Evolutionary conservation across 2,797 vertebrate species (phyloP).

Genomic region (Novumbra hubbsi): DNA sequence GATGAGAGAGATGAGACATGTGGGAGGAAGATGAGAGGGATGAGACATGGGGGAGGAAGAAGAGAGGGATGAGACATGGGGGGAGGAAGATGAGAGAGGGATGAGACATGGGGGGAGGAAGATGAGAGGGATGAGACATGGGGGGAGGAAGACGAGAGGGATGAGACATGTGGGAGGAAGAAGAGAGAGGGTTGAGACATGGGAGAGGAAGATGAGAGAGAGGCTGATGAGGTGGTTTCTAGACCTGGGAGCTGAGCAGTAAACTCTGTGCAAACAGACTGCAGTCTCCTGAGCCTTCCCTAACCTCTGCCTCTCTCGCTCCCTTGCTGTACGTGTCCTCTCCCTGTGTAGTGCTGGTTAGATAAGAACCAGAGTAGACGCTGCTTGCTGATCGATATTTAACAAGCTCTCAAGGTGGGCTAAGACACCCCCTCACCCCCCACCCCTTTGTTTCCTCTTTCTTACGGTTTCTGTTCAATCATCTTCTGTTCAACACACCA

Average conservation of each 20-base stretch:
- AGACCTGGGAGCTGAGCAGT: conserved; percentile 21
- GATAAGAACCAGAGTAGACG: conserved; percentile 2
- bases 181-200: background rate
- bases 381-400: conserved; percentile 11
- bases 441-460: background rate
- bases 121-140: background rate
- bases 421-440: background rate
- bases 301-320: background rate
- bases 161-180: background rate
- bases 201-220: background rate
- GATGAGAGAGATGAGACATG: background rate
- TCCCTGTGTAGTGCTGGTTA: conserved; percentile 1
- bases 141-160: background rate
- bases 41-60: background rate
- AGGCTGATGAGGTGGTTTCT: background rate
- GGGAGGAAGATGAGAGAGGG: too few species aligned
- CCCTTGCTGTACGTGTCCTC: background rate
- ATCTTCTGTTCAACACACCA: background rate
- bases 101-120: too few species aligned
- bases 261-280: conserved; percentile 27
- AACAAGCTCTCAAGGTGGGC: conserved; percentile 7
- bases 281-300: conserved; percentile 3
- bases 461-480: background rate
- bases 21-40: background rate
- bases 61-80: background rate